Base-by-base conservation (phyloP, 2,113 vertebrate species). In the Colius striatus region DNA sequence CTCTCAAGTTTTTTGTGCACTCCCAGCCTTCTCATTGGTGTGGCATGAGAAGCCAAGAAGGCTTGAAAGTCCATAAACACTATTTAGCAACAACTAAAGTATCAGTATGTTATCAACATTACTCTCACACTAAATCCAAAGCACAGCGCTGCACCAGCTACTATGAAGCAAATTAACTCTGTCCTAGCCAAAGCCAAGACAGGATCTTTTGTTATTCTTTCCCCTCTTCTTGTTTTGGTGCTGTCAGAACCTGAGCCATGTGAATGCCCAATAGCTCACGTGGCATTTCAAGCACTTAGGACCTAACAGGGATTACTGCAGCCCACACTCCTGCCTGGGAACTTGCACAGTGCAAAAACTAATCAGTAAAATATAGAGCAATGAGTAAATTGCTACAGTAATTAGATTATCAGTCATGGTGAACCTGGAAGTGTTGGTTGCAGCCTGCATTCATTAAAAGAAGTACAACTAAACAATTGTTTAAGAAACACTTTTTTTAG, bases 201-300 rank as follows among this genome's bases (percentile, higher is more conserved):
- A 41, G 38, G 38, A 41, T 41, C 38, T 41, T 80, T 36, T 92
- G 36, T 47, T 63, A 80, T 74, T 91, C 67, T 90, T 80, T 62
- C 60, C 63, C 62, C 6, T 74, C 60, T 34, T 54, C 82, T 27
- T 71, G 70, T 77, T 94, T 87, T 41, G 68, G 30, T 61, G 73
- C 75, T 86, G 68, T 75, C 80, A 82, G 55, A 84, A 71, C 1
- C 65, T 72, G 10, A 41, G 57, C 68, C 68, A 19, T 7, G 15
- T 0, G 0, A 88, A 63, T n/a, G n/a, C 51, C n/a, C 47, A 70
- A 16, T 68, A 92, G 53, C 41, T 75, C 58, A 51, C 3, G 18
- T 8, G 30, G 68, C 75, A 76, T 43, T 70, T 79, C 60, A 71
- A 87, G 78, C 0, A 0, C 29, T 23, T 3, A 25, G 45, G 38